These are phyloP conservation scores for Apodemia hepburni DNA, from an alignment of 2,888 invertebrate genomes.

Conservation along the genomic window DNA sequence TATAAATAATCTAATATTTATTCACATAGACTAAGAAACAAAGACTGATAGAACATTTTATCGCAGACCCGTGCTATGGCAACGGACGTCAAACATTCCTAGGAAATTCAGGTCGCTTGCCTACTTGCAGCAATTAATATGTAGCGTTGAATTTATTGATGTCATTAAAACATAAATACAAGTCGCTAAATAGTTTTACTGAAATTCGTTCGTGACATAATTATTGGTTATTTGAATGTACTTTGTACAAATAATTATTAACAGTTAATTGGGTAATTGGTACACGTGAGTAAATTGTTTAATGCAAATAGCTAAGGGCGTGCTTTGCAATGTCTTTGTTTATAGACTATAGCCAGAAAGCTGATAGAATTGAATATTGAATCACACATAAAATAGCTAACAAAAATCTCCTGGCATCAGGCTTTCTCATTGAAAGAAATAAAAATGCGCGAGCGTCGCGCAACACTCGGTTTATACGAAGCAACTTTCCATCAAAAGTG, in stretches of 20 bases:
- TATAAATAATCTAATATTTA: constrained; percentile 15
- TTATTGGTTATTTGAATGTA: neutral
- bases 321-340: no score
- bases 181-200: neutral
- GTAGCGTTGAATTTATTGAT: constrained; percentile 3
- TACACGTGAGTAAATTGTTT: neutral
- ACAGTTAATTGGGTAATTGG: neutral
- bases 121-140: constrained; percentile 24
- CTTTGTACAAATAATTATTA: neutral
- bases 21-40: constrained; percentile 17
- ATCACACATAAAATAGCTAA: no score
- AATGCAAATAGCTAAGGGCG: no score
- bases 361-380: no score
- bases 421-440: no score
- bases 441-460: no score
- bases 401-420: no score
- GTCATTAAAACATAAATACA: neutral
- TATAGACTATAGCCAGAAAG: no score
- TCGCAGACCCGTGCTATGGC: constrained; percentile 44
- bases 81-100: constrained; percentile 63
- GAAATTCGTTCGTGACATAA: neutral
- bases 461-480: no score
- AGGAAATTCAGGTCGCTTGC: constrained; percentile 41
- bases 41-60: constrained; percentile 26
- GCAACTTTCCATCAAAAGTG: no score